Evolutionary conservation across 2,888 invertebrate species (phyloP).

Genomic region (Apocheima hispidaria): DNA sequence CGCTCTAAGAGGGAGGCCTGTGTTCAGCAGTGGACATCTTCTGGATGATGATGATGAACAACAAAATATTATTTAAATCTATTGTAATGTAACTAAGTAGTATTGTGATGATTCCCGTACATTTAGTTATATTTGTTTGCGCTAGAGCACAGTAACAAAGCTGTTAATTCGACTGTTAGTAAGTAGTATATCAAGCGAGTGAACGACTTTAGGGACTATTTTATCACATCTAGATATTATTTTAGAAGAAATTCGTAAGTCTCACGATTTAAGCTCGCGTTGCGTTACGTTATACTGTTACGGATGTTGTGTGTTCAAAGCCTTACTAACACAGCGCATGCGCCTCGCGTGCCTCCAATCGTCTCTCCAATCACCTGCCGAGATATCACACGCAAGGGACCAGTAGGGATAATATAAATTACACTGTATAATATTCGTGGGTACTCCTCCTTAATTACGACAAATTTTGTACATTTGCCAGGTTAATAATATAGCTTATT

Average conservation of each 20-base stretch:
- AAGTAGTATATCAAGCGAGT: too few relatives aligned
- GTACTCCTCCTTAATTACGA: conserved; percentile 4
- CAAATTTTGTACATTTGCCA: conserved; percentile 16
- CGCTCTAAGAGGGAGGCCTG: too few relatives aligned
- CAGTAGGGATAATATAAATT: conserved; percentile 32
- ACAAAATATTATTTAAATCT: too few relatives aligned
- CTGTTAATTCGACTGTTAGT: too few relatives aligned
- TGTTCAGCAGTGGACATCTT: too few relatives aligned
- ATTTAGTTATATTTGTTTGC: too few relatives aligned
- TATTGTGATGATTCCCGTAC: too few relatives aligned
- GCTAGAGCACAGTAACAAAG: too few relatives aligned
- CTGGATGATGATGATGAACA: too few relatives aligned
- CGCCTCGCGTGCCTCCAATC: conserved; percentile 59
- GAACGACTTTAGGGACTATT: too few relatives aligned
- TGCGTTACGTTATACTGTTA: neutral
- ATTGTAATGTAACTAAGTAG: too few relatives aligned
- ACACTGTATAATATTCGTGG: conserved; percentile 17
- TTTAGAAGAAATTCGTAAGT: neutral
- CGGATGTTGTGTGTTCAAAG: neutral
- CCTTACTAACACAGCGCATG: conserved; percentile 45
- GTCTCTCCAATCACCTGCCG: conserved; percentile 40
- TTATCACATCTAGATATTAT: too few relatives aligned
- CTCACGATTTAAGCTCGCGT: neutral
- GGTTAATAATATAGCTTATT: neutral
- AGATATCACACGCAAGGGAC: conserved; percentile 57